Conservation (phyloP, 1,140 invertebrate species). For the Drosophila watanabei region DNA sequence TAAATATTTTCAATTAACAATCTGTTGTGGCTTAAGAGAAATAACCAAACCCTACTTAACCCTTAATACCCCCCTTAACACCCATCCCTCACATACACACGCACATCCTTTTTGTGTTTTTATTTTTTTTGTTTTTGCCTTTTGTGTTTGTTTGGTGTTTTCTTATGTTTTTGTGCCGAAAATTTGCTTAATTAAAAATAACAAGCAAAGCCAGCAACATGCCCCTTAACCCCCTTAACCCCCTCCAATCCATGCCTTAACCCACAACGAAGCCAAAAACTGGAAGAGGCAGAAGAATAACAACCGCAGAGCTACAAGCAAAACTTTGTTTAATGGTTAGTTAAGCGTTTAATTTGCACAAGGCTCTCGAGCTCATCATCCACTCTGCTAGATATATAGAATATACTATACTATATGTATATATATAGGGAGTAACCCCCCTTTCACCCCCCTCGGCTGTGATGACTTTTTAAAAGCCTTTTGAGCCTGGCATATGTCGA, state of each 20-base stretch:
- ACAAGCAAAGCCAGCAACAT: conserved; percentile 57
- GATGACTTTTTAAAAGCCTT: conserved; percentile 41
- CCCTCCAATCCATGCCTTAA: not conserved
- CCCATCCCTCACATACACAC: not conserved
- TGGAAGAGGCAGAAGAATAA: conserved; percentile 35
- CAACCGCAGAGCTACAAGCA: conserved; percentile 78
- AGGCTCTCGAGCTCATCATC: conserved; percentile 46
- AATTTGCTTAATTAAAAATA: conserved; percentile 84
- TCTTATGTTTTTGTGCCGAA: conserved; percentile 73
- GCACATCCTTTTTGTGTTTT: conserved; percentile 39
- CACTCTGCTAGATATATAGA: conserved; percentile 8
- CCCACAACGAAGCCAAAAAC: conserved; percentile 12
- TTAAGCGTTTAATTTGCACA: conserved; percentile 81
- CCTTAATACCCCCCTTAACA: conserved; percentile 9
- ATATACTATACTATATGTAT: not conserved
- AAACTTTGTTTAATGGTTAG: conserved; percentile 83
- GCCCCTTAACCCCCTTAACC: conserved; percentile 11
- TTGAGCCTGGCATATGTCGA: conserved; percentile 9
- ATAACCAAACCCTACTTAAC: conserved; percentile 50
- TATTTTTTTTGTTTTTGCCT: conserved; percentile 50
- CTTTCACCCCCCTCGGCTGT: not conserved
- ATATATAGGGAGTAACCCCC: not conserved
- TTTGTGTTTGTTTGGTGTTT: conserved; percentile 55
- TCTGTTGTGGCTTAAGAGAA: conserved; percentile 46
- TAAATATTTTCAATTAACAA: conserved; percentile 79